Percentiles rank a stretch among this genome's conserved stretches.
These are phyloP conservation scores for Tribolium madens DNA, from an alignment of 1,140 invertebrate species.

Conservation along the genomic window DNA sequence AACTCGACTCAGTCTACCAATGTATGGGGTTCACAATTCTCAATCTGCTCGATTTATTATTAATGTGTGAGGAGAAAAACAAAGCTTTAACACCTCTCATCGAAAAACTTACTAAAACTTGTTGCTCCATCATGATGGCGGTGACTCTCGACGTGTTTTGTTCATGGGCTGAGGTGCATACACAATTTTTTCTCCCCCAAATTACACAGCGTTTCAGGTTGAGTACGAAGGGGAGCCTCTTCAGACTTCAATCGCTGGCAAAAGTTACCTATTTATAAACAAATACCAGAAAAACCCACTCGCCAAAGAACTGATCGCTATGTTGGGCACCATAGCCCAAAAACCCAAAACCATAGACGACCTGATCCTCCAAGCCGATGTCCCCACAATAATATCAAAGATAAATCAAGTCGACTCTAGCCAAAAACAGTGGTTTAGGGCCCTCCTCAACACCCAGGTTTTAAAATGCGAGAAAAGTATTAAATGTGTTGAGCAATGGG, in stretches of 20 bases:
- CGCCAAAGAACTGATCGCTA: slow-evolving; percentile 57
- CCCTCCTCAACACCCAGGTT: slow-evolving; percentile 56
- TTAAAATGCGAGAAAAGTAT: slow-evolving; percentile 55
- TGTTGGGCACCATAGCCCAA: slow-evolving; percentile 57
- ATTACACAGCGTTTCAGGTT: slow-evolving; percentile 49
- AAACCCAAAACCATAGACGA: slow-evolving; percentile 61
- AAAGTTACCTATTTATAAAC: slow-evolving; percentile 58
- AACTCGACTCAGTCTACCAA: slow-evolving; percentile 50
- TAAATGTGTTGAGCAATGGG: slow-evolving; percentile 58
- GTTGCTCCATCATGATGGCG: slow-evolving; percentile 52
- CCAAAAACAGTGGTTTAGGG: slow-evolving; percentile 61
- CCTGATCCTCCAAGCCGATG: slow-evolving; percentile 57
- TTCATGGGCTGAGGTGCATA: slow-evolving; percentile 63
- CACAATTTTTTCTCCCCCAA: slow-evolving; percentile 12
- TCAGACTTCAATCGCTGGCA: slow-evolving; percentile 56
- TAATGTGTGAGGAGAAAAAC: slow-evolving; percentile 53
- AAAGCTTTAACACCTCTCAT: slow-evolving; percentile 51
- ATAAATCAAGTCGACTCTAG: slow-evolving; percentile 56
- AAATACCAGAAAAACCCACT: slow-evolving; percentile 59
- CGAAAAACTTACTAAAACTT: slow-evolving; percentile 50
- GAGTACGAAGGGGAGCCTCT: slow-evolving; percentile 53
- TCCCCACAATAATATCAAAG: slow-evolving; percentile 55
- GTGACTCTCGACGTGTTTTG: slow-evolving; percentile 60
- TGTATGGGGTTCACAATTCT: slow-evolving; percentile 59
- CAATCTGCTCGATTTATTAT: slow-evolving; percentile 57